Conservation (phyloP, 2,888 invertebrate species). For the Caenorhabditis japonica region DNA sequence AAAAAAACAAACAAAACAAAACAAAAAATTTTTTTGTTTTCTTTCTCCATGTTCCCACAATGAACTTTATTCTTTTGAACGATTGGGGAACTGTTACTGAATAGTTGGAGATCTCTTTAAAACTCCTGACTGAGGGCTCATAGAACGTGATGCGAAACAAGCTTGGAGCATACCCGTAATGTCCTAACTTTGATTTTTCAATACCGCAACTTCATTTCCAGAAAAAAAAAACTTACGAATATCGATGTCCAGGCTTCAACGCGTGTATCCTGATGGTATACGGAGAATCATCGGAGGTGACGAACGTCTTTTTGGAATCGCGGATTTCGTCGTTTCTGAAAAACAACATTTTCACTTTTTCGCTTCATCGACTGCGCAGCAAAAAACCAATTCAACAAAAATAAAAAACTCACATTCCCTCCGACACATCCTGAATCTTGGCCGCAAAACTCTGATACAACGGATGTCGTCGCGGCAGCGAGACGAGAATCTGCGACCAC, state of each 20-base stretch:
- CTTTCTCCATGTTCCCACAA: no score
- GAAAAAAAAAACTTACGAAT: constrained; percentile 53
- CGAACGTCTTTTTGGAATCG: constrained; percentile 73
- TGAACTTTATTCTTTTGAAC: no score
- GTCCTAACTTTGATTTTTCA: no score
- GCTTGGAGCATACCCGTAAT: no score
- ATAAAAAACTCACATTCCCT: constrained; percentile 40
- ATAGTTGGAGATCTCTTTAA: no score
- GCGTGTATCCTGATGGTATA: constrained; percentile 71
- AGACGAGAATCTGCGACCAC: constrained; percentile 68
- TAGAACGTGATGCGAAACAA: no score
- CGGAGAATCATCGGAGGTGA: constrained; percentile 65
- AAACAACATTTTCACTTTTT: no score
- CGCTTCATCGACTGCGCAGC: not conserved
- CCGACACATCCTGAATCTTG: constrained; percentile 71
- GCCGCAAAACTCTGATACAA: constrained; percentile 71
- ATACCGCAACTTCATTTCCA: not conserved
- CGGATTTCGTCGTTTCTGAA: constrained; percentile 64
- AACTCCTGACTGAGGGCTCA: no score
- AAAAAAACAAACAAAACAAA: no score
- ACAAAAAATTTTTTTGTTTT: no score
- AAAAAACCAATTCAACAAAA: not conserved
- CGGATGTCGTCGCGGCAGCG: constrained; percentile 65
- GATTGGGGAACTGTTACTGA: no score
- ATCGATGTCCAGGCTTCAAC: constrained; percentile 71